Conservation (phyloP, 2,888 invertebrate species). For the Creontiades dilutus region DNA sequence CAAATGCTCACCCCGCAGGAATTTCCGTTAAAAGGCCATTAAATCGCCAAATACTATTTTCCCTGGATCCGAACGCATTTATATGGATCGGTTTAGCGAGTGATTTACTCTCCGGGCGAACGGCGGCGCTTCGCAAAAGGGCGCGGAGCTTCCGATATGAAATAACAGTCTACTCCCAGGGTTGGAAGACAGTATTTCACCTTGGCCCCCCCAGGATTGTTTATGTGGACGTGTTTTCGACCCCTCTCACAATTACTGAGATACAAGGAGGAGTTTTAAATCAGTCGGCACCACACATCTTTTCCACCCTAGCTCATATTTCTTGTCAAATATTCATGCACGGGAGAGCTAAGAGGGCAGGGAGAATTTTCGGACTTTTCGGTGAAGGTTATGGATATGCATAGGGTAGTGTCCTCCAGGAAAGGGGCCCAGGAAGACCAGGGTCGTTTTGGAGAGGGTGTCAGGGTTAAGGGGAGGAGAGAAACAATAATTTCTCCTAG, state of each 20-base stretch:
- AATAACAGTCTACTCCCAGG: slow-evolving; percentile 36
- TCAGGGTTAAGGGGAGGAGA: background rate
- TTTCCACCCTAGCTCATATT: slow-evolving; percentile 62
- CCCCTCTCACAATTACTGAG: slow-evolving; percentile 67
- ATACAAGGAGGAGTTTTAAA: slow-evolving; percentile 70
- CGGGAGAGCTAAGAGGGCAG: slow-evolving; percentile 25
- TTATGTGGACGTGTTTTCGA: slow-evolving; percentile 64
- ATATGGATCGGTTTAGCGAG: slow-evolving; percentile 18
- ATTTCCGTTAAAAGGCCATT: slow-evolving; percentile 33
- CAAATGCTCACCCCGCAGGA: background rate
- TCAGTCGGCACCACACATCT: slow-evolving; percentile 68
- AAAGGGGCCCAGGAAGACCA: background rate
- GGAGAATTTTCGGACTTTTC: slow-evolving; percentile 27
- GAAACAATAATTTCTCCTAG: slow-evolving; percentile 59
- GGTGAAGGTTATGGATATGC: slow-evolving; percentile 37
- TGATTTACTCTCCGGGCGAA: slow-evolving; percentile 33
- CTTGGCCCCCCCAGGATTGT: slow-evolving; percentile 61
- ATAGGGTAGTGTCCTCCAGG: slow-evolving; percentile 13
- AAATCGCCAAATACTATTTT: slow-evolving; percentile 44
- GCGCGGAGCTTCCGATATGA: slow-evolving; percentile 51
- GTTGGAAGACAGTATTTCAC: slow-evolving; percentile 61
- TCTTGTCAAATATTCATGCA: slow-evolving; percentile 65
- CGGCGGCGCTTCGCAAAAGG: background rate
- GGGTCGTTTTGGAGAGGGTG: background rate
- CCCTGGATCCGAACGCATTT: slow-evolving; percentile 16